A percentile compares a stretch with the other conserved stretches of the same genome.
phyloP scores from a whole-genome alignment of 2,113 vertebrate species.

The Dicentrarchus labrax region DNA sequence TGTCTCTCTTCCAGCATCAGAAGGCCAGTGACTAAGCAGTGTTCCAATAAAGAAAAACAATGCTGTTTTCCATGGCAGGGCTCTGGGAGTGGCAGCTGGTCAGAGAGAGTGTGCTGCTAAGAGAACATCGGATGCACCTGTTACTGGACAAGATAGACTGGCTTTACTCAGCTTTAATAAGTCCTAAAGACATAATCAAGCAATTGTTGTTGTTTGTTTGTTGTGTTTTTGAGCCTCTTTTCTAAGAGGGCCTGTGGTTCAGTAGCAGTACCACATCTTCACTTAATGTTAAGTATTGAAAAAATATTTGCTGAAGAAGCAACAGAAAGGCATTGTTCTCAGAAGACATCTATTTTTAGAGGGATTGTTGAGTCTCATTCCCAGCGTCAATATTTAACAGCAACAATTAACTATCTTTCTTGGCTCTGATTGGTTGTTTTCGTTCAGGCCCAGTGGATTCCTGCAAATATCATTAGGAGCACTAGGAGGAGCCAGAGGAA shows the following conservation, averaged over 20 bases:
- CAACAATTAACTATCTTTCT: too few relatives aligned
- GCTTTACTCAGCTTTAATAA: background rate
- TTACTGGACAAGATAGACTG: constrained; percentile 23
- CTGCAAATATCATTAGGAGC: too few relatives aligned
- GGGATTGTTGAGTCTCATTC: background rate
- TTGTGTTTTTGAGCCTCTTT: background rate
- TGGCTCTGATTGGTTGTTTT: too few relatives aligned
- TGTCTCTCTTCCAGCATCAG: constrained; percentile 46
- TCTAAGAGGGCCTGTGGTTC: background rate
- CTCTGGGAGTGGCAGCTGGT: constrained; percentile 61
- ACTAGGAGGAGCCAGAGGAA: too few relatives aligned
- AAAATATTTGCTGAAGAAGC: constrained; percentile 3
- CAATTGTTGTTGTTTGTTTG: background rate
- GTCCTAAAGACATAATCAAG: background rate
- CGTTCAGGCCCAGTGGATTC: too few relatives aligned
- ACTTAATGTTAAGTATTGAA: background rate
- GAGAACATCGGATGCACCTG: constrained; percentile 55
- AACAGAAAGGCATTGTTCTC: constrained; percentile 2
- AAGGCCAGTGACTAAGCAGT: constrained; percentile 55
- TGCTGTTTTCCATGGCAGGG: constrained; percentile 30
- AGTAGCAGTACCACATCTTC: background rate
- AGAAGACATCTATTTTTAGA: background rate
- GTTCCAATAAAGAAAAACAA: constrained; percentile 53
- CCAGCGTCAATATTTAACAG: too few relatives aligned
- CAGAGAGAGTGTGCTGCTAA: constrained; percentile 10